These are phyloP conservation scores for Barnardius zonarius DNA, from an alignment of 2,113 vertebrate genomes.

Conservation along the genomic window DNA sequence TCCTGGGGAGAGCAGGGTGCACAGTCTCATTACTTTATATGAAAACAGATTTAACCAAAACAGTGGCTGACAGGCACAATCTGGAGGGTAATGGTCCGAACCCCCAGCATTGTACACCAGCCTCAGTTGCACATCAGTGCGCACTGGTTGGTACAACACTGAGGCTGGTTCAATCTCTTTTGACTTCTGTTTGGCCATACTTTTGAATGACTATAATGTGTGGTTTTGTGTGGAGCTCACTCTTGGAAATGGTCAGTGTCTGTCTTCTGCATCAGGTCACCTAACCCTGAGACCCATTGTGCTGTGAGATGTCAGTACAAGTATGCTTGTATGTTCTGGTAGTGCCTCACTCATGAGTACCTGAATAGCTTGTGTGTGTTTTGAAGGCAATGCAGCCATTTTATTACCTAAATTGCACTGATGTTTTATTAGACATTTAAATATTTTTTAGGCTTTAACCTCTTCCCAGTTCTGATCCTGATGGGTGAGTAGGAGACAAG, in stretches of 20 bases:
- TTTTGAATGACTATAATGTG: neutral
- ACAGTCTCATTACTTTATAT: neutral
- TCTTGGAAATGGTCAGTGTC: neutral
- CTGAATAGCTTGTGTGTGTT: neutral
- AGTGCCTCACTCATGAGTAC: neutral
- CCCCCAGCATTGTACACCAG: neutral
- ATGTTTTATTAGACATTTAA: neutral
- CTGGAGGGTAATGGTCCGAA: neutral
- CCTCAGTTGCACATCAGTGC: neutral
- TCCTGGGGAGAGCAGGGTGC: neutral
- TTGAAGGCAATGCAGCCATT: neutral
- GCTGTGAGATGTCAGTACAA: neutral
- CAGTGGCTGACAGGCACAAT: neutral
- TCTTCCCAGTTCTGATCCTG: neutral
- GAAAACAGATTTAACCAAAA: neutral
- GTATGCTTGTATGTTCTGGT: neutral
- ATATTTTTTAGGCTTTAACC: neutral
- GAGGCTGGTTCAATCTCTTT: neutral
- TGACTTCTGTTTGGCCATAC: neutral
- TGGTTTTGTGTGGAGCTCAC: neutral
- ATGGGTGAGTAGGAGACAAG: neutral
- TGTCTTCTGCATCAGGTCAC: neutral
- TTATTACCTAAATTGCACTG: neutral
- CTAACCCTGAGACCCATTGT: accelerated
- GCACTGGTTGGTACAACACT: neutral